Conservation (phyloP, 37 sponge, comb jelly and placozoan species). For the Axinella damicornis region DNA sequence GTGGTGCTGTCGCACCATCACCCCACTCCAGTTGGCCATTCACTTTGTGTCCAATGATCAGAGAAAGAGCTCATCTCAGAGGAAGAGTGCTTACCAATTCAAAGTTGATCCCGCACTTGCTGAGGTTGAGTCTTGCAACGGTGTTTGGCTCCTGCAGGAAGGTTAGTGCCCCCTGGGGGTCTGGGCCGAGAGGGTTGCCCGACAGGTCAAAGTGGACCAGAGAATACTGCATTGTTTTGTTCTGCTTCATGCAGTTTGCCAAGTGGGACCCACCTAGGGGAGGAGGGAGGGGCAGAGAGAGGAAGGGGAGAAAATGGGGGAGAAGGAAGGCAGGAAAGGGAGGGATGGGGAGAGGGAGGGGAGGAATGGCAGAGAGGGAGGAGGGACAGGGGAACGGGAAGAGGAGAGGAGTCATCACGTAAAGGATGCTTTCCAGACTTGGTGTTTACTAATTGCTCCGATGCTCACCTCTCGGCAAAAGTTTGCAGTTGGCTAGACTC, state of each 20-base stretch:
- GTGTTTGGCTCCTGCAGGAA: conserved; percentile 78
- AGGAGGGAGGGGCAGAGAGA: not conserved
- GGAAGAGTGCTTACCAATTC: conserved; percentile 37
- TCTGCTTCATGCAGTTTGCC: conserved; percentile 69
- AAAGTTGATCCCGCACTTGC: conserved; percentile 58
- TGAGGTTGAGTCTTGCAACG: conserved; percentile 69
- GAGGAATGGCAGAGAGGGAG: too few species aligned
- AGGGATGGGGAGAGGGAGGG: not conserved
- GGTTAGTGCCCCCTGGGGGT: conserved; percentile 66
- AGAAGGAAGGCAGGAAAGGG: conserved; percentile 7
- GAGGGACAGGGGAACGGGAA: not conserved
- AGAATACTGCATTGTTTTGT: conserved; percentile 68
- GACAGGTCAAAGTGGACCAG: conserved; percentile 79
- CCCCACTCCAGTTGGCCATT: not conserved
- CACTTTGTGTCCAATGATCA: too few species aligned
- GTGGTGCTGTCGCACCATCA: not conserved
- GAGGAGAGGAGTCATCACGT: not conserved
- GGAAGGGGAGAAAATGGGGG: not conserved
- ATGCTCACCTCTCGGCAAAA: conserved; percentile 60
- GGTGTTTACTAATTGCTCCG: not conserved
- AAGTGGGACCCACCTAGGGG: conserved; percentile 54
- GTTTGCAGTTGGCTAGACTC: conserved; percentile 67
- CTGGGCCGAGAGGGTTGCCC: conserved; percentile 71
- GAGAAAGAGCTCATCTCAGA: not conserved
- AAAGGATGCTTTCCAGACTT: not conserved